Base-by-base conservation (phyloP, 2,888 invertebrate genomes). In the Epistrophe grossulariae region DNA sequence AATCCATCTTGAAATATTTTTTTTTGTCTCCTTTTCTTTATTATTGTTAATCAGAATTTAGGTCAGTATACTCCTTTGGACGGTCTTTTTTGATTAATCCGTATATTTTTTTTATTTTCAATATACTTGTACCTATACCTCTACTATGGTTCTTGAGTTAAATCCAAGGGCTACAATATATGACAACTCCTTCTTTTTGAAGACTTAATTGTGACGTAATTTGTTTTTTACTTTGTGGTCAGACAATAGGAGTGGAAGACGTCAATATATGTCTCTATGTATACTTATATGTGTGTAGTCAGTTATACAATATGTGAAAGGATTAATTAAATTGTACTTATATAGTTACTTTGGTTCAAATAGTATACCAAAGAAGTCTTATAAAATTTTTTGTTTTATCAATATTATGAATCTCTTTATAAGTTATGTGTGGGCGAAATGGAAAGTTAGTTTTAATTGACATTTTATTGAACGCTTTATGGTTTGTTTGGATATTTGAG, bases 51-150 rank as follows among this genome's bases (percentile, higher is more conserved):
- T 74, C 70, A 66, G 48, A 64, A 84, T 64, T 79, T 79, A 70
- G 84, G 84, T 84, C 84, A 84, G 62, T 59, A 70, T 79, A 70
- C 57, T 79, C 79, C 79, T 79, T 70, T 59, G 64, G 64, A 79
- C 17, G 66, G 66, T 19, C 19, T 60, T 40, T 60, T 40, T 76
- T 76, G 45, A 57, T 57, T 24, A 72, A 59, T 60, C 31, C 43
- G n/a, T n/a, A 59, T 59, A 19, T 59, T n/a, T 59, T 31, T 38
- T 38, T 60, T 17, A 7, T 38, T 11, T 13, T 38, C 60, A 38
- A 24, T 57, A 11, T 17, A 24, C 48, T 50, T 24, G 24, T 24
- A 24, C 24, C 24, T 24, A 24, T 24, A 24, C 24, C 24, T 1
- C 24, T 24, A 24, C 3, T 24, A 24, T 24, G 3, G 24, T 24